A percentile compares a stretch with the other conserved stretches of the same genome.
phyloP scores from a whole-genome alignment of 1,140 invertebrate genomes.

The Drosophila sturtevanti region DNA sequence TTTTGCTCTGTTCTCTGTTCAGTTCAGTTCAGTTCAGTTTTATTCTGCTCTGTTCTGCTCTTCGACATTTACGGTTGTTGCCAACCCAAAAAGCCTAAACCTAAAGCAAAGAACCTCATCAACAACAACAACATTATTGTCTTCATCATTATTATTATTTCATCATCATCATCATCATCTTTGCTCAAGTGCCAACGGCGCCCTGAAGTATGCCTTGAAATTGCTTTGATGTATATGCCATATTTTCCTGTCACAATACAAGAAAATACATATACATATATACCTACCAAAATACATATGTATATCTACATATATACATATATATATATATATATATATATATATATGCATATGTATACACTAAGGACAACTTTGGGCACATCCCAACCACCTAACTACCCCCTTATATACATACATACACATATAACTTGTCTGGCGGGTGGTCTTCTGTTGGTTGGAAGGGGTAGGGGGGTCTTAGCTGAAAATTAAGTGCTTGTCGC shows the following conservation, averaged over 20 bases:
- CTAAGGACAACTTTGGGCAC: slow-evolving; percentile 36
- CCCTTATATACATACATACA: background rate
- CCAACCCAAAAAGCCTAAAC: slow-evolving; percentile 51
- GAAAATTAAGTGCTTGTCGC: slow-evolving; percentile 18
- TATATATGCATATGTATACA: slow-evolving; percentile 31
- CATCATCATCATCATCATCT: slow-evolving; percentile 9
- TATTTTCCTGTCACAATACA: slow-evolving; percentile 58
- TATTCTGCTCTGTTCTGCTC: slow-evolving; percentile 19
- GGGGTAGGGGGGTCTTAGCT: background rate
- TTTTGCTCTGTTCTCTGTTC: slow-evolving; percentile 18
- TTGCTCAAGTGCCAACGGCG: slow-evolving; percentile 57
- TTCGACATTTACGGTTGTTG: slow-evolving; percentile 66
- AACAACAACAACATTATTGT: slow-evolving; percentile 19
- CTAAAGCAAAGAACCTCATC: slow-evolving; percentile 17
- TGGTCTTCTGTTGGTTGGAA: background rate
- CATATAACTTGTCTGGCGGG: background rate
- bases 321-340: slow-evolving; percentile 4
- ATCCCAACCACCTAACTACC: background rate
- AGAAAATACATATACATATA: slow-evolving; percentile 3
- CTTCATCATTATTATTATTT: background rate
- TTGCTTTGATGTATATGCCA: slow-evolving; percentile 70
- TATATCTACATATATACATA: slow-evolving; percentile 1
- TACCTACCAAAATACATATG: slow-evolving; percentile 9
- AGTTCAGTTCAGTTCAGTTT: background rate
- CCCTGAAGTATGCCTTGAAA: slow-evolving; percentile 71